A percentile compares a stretch with the other conserved stretches of the same genome.
These are phyloP conservation scores for Brachionichthys hirsutus DNA, from an alignment of 2,113 vertebrate species.

Conservation along the genomic window DNA sequence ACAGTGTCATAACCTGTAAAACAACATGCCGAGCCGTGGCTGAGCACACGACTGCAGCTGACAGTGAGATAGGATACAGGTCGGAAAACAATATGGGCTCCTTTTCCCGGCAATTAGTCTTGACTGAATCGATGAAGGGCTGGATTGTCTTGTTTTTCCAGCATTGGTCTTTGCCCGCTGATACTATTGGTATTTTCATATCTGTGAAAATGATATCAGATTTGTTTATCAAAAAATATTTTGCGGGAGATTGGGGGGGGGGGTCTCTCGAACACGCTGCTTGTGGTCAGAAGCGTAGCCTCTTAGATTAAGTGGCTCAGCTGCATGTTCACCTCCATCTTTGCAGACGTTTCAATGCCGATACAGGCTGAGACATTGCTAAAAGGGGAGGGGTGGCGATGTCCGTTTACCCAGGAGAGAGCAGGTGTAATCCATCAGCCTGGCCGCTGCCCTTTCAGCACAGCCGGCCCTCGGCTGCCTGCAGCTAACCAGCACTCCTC, in stretches of 20 bases:
- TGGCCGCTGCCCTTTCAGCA: slow-evolving; percentile 67
- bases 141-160: slow-evolving; percentile 67
- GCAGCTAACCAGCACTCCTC: slow-evolving; percentile 53
- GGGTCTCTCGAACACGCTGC: slow-evolving; percentile 58
- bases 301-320: slow-evolving; percentile 76
- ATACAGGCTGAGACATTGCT: slow-evolving; percentile 73
- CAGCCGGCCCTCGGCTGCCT: slow-evolving; percentile 56
- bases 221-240: slow-evolving; percentile 64
- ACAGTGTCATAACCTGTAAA: slow-evolving; percentile 47
- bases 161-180: slow-evolving; percentile 31
- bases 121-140: slow-evolving; percentile 70
- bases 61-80: slow-evolving; percentile 40
- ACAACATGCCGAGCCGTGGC: slow-evolving; percentile 37
- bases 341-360: slow-evolving; percentile 78
- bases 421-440: slow-evolving; percentile 75
- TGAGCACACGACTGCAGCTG: slow-evolving; percentile 26
- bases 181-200: slow-evolving; percentile 62
- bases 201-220: slow-evolving; percentile 62
- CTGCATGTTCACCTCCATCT: slow-evolving; percentile 72
- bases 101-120: slow-evolving; percentile 73
- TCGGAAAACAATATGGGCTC: slow-evolving; percentile 68
- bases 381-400: slow-evolving; percentile 65
- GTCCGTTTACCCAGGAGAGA: slow-evolving; percentile 77
- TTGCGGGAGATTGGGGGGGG: too few relatives aligned
- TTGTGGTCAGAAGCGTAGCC: slow-evolving; percentile 60